phyloP scores from a whole-genome alignment of 53 echinoderm and acorn worm genomes.

The Hippasteria phrygiana region DNA sequence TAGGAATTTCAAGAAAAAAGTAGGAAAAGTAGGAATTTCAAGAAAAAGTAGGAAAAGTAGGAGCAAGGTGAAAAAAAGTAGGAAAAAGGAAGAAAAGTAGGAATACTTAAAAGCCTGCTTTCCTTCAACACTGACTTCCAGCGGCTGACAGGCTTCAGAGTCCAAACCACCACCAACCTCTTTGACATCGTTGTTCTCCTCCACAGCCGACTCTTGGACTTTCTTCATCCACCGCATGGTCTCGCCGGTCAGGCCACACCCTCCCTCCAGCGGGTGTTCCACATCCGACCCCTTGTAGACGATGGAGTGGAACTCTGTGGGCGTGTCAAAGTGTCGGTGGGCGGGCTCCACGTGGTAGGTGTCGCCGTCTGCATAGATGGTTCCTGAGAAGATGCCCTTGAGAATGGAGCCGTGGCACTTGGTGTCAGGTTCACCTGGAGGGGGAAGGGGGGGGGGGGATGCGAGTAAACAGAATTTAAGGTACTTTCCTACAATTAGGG shows the following conservation, averaged over 20 bases:
- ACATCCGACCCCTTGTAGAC: slow-evolving; percentile 90
- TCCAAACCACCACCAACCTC: neutral
- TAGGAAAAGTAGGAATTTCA: too few relatives aligned
- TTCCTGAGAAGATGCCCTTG: slow-evolving; percentile 82
- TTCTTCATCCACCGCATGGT: slow-evolving; percentile 77
- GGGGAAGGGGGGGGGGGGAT: neutral
- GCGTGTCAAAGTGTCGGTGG: slow-evolving; percentile 74
- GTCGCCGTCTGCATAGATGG: slow-evolving; percentile 82
- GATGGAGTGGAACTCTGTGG: slow-evolving; percentile 81
- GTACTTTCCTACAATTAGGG: too few relatives aligned
- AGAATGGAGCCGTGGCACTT: slow-evolving; percentile 89
- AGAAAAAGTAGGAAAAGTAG: too few relatives aligned
- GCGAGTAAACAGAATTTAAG: neutral
- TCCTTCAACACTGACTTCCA: too few relatives aligned
- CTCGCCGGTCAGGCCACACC: slow-evolving; percentile 80
- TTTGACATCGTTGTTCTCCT: slow-evolving; percentile 22
- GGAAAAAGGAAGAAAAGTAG: too few relatives aligned
- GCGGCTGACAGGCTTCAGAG: neutral
- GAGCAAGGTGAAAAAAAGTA: too few relatives aligned
- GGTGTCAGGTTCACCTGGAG: slow-evolving; percentile 83
- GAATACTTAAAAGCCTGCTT: too few relatives aligned
- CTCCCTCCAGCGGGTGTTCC: slow-evolving; percentile 57
- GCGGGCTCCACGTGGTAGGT: slow-evolving; percentile 91
- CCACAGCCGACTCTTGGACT: slow-evolving; percentile 72
- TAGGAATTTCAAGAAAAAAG: too few relatives aligned